These are phyloP conservation scores for Torymus auratus DNA, from an alignment of 2,888 invertebrate species.

Conservation along the genomic window DNA sequence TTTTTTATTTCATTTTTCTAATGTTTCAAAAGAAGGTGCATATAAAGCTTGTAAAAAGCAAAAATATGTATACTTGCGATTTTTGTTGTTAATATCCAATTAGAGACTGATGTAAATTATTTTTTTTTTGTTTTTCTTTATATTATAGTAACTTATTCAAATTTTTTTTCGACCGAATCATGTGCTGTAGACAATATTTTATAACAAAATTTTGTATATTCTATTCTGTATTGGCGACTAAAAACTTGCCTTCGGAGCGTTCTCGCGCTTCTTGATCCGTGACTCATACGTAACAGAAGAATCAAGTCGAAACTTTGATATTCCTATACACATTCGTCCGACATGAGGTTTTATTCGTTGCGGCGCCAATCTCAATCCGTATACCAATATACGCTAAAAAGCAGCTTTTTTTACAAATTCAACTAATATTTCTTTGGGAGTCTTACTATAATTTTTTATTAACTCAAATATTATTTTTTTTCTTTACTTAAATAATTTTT, in stretches of 20 bases:
- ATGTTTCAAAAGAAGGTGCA: conserved; percentile 23
- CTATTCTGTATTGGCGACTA: too few species aligned
- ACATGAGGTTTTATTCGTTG: conserved; percentile 44
- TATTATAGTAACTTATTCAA: conserved; percentile 33
- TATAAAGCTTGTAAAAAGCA: conserved; percentile 22
- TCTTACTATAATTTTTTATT: conserved; percentile 11
- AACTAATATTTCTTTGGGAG: conserved; percentile 36
- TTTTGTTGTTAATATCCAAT: conserved; percentile 14
- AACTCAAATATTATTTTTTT: conserved; percentile 12
- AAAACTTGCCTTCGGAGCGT: too few species aligned
- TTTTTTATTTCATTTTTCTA: conserved; percentile 42
- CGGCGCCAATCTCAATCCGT: conserved; percentile 29
- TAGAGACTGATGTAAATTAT: conserved; percentile 30
- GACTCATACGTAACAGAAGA: conserved; percentile 23
- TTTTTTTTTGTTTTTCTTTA: conserved; percentile 42
- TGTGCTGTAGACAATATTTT: conserved; percentile 32
- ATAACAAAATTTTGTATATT: conserved; percentile 13
- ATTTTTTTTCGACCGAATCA: conserved; percentile 25
- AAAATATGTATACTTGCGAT: conserved; percentile 2
- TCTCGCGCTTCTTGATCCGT: not conserved
- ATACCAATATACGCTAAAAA: conserved; percentile 20
- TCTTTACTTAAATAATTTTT: conserved; percentile 20
- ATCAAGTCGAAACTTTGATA: conserved; percentile 40
- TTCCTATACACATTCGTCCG: conserved; percentile 47
- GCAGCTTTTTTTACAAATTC: conserved; percentile 26